phyloP scores from a whole-genome alignment of 2,888 invertebrate species.

The Yponomeuta cagnagella region DNA sequence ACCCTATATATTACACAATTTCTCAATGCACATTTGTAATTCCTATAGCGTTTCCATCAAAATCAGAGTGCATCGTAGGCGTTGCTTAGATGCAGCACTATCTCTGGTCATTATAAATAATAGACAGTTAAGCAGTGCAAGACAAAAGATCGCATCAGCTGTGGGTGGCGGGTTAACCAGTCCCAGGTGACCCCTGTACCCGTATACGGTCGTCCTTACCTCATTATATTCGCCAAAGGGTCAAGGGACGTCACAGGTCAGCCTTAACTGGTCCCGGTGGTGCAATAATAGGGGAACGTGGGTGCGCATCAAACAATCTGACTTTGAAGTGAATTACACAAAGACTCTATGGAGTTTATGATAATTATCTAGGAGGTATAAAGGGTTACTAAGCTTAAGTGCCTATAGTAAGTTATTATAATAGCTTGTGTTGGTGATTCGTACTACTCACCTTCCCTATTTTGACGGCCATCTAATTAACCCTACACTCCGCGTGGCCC shows the following conservation, averaged over 20 bases:
- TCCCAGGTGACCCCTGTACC: conserved; percentile 24
- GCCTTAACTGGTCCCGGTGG: conserved; percentile 13
- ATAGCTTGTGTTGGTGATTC: too few relatives aligned
- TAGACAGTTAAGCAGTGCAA: conserved; percentile 55
- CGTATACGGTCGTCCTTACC: conserved; percentile 15
- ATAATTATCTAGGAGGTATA: not conserved
- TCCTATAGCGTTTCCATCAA: not conserved
- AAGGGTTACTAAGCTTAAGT: not conserved
- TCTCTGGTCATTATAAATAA: conserved; percentile 61
- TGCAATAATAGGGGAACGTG: conserved; percentile 28
- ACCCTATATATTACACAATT: not conserved
- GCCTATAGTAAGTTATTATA: too few relatives aligned
- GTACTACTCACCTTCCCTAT: too few relatives aligned
- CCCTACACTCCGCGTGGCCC: too few relatives aligned
- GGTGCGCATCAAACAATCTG: conserved; percentile 40
- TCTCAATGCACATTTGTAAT: not conserved
- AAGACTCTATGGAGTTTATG: conserved; percentile 20
- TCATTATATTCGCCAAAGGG: not conserved
- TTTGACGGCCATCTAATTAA: too few relatives aligned
- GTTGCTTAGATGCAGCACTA: conserved; percentile 6
- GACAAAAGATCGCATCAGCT: conserved; percentile 55
- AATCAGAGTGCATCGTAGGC: conserved; percentile 1
- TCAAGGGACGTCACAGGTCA: not conserved
- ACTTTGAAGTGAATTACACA: conserved; percentile 33
- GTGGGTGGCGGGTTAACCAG: conserved; percentile 43